A percentile compares a stretch with the other conserved stretches of the same genome.
Evolutionary conservation across 2,797 vertebrate species (phyloP).

Genomic region (Pipistrellus kuhlii): DNA sequence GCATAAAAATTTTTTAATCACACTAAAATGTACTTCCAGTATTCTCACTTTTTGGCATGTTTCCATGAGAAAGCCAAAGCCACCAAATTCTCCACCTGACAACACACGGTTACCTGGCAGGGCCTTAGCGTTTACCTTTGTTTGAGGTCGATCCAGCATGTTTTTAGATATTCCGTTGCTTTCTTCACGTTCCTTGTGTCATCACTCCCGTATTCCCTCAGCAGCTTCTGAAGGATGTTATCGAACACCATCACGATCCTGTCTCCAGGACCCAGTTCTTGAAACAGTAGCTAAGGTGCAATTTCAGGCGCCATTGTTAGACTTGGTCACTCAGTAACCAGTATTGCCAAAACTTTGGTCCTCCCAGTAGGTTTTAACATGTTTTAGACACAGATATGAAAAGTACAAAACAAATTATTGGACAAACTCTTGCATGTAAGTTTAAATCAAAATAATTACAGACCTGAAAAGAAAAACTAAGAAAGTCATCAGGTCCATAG

Average conservation of each 20-base stretch:
- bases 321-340: not conserved
- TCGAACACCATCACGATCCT: conserved; percentile 91
- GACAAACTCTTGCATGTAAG: not conserved
- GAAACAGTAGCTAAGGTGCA: conserved; percentile 90
- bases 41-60: not conserved
- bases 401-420: not conserved
- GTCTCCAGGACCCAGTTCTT: conserved; percentile 93
- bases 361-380: not conserved
- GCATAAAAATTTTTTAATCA: not conserved
- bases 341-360: not conserved
- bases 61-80: conserved; percentile 22
- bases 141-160: conserved; percentile 93
- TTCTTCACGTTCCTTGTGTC: conserved; percentile 97
- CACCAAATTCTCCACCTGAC: not conserved
- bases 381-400: not conserved
- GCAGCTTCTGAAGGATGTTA: conserved; percentile 93
- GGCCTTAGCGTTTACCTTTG: conserved; percentile 89
- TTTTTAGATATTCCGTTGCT: conserved; percentile 92
- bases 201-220: conserved; percentile 93
- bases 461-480: conserved; percentile 3
- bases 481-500: not conserved
- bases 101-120: not conserved
- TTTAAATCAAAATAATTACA: conserved; percentile 41
- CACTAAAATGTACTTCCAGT: not conserved
- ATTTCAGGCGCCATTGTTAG: conserved; percentile 58